Base-by-base conservation (phyloP, 2,888 invertebrate genomes). In the Thecophora atra region DNA sequence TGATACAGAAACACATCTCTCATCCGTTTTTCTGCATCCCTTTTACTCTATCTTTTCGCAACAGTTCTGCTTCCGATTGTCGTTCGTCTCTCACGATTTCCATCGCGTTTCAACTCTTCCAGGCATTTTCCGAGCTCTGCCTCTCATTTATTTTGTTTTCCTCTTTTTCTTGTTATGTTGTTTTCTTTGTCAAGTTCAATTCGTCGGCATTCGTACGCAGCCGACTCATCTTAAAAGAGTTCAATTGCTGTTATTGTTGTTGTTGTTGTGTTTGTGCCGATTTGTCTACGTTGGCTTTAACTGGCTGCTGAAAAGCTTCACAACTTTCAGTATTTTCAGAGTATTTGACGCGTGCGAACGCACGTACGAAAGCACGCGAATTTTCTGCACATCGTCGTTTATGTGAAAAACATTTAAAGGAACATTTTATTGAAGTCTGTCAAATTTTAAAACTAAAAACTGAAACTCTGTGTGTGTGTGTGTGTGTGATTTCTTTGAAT, bases 261-360 rank as follows among this genome's bases (percentile, higher is more conserved):
- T 47, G 37, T 37, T 37, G 37, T 2, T 37, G 54, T 56, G 52
- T 52, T 65, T 47, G 28, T 21, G 30, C 54, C 30, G 6, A 21
- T n/a, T 3, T 7, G 8, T 28, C 67, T 37, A 54, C 54, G 13
- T 19, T 21, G 60, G 69, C 69, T 47, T 69, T 69, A 74, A 74
- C 24, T 65, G 60, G 58, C 47, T 66, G 72, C 62, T 69, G 69
- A 74, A n/a, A 72, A 69, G 72, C 70, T 72, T 62, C 54, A 11
- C 65, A 66, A 15, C 52, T 54, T 65, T 74, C 64, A 74, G 73
- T 74, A 44, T 66, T 72, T 68, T 72, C 73, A 37, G 65, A 69
- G 58, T 60, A 65, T 65, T 72, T 66, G 73, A 62, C 60, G 64
- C 69, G 73, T 65, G 44, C 67, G 64, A 52, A 58, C 17, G 24